These are phyloP conservation scores for Julus scanicus DNA, from an alignment of 2,888 invertebrate species.

Conservation along the genomic window DNA sequence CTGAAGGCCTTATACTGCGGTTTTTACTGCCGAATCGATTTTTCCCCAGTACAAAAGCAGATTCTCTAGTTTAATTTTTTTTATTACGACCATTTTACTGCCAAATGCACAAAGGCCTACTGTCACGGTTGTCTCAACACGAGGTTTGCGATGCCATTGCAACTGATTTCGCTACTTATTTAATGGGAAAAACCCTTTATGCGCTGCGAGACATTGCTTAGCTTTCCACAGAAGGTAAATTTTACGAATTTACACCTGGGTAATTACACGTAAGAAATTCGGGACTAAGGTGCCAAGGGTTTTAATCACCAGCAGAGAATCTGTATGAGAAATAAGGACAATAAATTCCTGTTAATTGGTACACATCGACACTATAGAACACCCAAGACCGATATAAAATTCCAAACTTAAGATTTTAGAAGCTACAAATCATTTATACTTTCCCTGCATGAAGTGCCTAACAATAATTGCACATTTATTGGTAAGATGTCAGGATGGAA, in stretches of 20 bases:
- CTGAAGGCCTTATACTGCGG: neutral
- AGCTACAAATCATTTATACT: too few relatives aligned
- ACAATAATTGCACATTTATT: too few relatives aligned
- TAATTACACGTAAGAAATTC: neutral
- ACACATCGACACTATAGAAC: too few relatives aligned
- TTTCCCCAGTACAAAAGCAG: neutral
- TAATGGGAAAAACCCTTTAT: neutral
- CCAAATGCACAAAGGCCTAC: slow-evolving; percentile 3
- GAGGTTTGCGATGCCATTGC: neutral
- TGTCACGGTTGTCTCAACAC: neutral
- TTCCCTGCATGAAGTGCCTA: too few relatives aligned
- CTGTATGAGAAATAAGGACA: too few relatives aligned
- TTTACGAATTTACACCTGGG: neutral
- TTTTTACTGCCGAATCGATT: slow-evolving; percentile 13
- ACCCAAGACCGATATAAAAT: too few relatives aligned
- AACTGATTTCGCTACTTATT: neutral
- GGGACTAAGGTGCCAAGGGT: neutral
- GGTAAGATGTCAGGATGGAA: too few relatives aligned
- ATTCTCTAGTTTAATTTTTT: slow-evolving; percentile 19
- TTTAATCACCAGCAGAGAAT: too few relatives aligned
- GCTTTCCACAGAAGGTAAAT: neutral
- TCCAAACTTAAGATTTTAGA: too few relatives aligned
- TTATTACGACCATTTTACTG: slow-evolving; percentile 19
- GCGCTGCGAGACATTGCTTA: neutral
- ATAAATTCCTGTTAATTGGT: too few relatives aligned